Percentiles rank a stretch among this genome's conserved stretches.
phyloP scores from a whole-genome alignment of 1,140 invertebrate genomes.

The Lepidurus couesii region DNA sequence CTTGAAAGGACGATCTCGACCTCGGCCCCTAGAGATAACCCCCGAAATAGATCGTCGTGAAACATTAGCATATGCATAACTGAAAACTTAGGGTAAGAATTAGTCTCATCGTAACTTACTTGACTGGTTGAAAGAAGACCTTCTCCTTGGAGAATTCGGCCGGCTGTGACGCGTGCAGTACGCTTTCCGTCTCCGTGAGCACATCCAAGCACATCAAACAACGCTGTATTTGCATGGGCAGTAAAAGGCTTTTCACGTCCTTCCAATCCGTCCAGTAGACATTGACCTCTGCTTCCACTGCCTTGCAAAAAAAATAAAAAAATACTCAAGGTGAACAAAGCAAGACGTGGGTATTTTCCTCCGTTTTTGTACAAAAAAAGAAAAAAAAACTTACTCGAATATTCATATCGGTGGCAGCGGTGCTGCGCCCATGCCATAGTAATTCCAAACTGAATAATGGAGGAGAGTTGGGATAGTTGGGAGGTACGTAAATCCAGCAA shows the following conservation, averaged over 20 bases:
- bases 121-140: constrained; percentile 64
- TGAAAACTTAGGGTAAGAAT: not conserved
- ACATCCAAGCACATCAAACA: constrained; percentile 79
- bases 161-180: constrained; percentile 47
- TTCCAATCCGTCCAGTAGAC: constrained; percentile 50
- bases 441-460: constrained; percentile 65
- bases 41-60: constrained; percentile 32
- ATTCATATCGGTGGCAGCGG: constrained; percentile 58
- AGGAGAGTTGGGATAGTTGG: constrained; percentile 70
- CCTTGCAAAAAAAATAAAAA: constrained; percentile 43
- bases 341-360: not conserved
- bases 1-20: constrained; percentile 67
- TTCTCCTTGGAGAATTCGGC: constrained; percentile 69
- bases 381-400: constrained; percentile 53
- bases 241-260: constrained; percentile 47
- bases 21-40: constrained; percentile 54
- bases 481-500: constrained; percentile 52
- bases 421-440: constrained; percentile 60
- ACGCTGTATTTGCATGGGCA: constrained; percentile 70
- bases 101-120: constrained; percentile 42
- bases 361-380: constrained; percentile 21
- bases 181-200: constrained; percentile 66
- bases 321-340: not conserved
- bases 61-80: not conserved
- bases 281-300: constrained; percentile 69